Evolutionary conservation across 2,888 invertebrate species (phyloP).

Genomic region (Drosophila anceps): DNA sequence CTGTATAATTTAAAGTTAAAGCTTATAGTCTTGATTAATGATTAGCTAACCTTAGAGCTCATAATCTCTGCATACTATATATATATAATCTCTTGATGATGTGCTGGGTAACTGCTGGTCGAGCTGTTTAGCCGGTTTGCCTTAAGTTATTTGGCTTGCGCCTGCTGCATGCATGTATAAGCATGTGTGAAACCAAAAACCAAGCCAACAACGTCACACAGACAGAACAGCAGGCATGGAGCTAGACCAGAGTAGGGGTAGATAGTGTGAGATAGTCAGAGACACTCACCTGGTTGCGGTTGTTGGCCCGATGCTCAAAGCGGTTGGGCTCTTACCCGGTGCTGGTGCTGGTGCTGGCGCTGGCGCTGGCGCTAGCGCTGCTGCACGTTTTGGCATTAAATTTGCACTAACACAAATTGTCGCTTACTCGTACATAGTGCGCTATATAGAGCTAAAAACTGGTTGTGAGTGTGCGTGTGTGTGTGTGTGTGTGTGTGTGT

Average conservation of each 20-base stretch:
- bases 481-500: slow-evolving; percentile 13
- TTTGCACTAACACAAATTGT: slow-evolving; percentile 81
- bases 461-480: slow-evolving; percentile 10
- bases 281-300: slow-evolving; percentile 63
- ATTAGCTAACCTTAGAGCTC: not conserved
- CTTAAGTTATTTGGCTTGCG: slow-evolving; percentile 47
- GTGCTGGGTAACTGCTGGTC: slow-evolving; percentile 22
- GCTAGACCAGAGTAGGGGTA: slow-evolving; percentile 1
- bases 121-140: not conserved
- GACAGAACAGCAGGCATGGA: slow-evolving; percentile 10
- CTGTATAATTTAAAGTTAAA: too few relatives aligned
- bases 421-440: slow-evolving; percentile 65
- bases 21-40: not conserved
- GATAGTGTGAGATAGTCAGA: slow-evolving; percentile 24
- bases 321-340: slow-evolving; percentile 48
- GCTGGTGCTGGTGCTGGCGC: slow-evolving; percentile 38
- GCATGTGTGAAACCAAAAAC: slow-evolving; percentile 80
- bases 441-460: slow-evolving; percentile 36
- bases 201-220: slow-evolving; percentile 63
- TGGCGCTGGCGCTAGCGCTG: too few relatives aligned
- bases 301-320: slow-evolving; percentile 59
- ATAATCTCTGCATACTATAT: not conserved
- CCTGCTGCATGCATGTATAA: slow-evolving; percentile 68
- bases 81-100: too few relatives aligned
- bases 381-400: slow-evolving; percentile 77